Evolutionary conservation across 2,113 vertebrate species (phyloP).

Genomic region (Ciconia stormi): DNA sequence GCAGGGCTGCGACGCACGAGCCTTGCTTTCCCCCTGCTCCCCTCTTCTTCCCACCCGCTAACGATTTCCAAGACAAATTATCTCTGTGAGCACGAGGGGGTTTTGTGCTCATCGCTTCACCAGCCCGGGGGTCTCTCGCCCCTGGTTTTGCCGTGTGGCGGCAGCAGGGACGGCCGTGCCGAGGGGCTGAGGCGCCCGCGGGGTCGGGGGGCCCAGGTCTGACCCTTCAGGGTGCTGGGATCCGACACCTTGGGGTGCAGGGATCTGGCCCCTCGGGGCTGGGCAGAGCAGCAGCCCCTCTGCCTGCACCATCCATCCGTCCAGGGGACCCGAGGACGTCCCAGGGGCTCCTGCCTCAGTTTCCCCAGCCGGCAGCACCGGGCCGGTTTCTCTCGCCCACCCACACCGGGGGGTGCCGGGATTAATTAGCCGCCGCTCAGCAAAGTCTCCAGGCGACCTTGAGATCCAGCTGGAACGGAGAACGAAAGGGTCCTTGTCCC

Average conservation of each 20-base stretch:
- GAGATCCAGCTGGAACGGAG: fast-evolving
- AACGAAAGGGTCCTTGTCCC: background rate
- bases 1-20: fast-evolving
- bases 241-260: background rate
- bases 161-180: background rate
- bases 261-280: background rate
- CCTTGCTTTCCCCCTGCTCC: background rate
- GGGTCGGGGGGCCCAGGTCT: fast-evolving
- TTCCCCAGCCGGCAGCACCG: background rate
- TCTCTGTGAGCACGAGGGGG: background rate
- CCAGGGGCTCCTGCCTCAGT: background rate
- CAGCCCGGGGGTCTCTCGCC: fast-evolving
- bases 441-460: background rate
- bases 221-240: background rate
- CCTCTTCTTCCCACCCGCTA: background rate
- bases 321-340: fast-evolving
- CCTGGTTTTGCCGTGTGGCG: fast-evolving
- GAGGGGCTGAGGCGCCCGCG: fast-evolving
- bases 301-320: background rate
- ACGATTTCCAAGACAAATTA: background rate
- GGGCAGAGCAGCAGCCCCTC: background rate
- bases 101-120: background rate
- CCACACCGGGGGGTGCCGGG: background rate
- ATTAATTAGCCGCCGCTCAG: background rate
- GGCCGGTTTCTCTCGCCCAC: background rate